Evolutionary conservation across 2,113 vertebrate genomes (phyloP), one percentile per base, ranked within the genome.

Genomic region (Melanostigma gelatinosum): DNA sequence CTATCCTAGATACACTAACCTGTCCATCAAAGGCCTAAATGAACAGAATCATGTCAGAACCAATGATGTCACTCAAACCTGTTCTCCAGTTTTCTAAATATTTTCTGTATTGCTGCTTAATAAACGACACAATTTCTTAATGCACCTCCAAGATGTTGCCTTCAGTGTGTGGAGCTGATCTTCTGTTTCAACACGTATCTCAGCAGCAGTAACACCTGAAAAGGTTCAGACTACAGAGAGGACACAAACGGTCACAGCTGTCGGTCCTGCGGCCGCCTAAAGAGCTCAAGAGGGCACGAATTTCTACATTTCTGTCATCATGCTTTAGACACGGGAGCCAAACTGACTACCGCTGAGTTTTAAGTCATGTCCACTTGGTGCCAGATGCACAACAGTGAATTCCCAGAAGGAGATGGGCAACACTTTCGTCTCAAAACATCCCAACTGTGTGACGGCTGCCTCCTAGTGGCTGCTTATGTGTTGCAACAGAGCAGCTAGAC

Each of bases 401-500:
- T 42, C 48, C 18, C 32, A 57, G 4, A 29, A 22, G 52, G n/a
- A 57, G 18, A 58, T 10, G 3, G 24, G 6, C 46, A 6, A 70
- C 54, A 69, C 60, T 67, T 55, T 4, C 10, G 36, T 48, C 24
- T 63, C 38, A 32, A 77, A 88, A 77, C 83, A 80, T 18, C 68
- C 40, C 74, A 22, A 15, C 24, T 3, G 2, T n/a, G 40, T 44
- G 73, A 55, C 1, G 20, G 20, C 7, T 20, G 91, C 87, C 90
- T 74, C 86, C 91, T 87, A 81, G 88, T 87, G 91, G 27, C 60
- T 5, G 20, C 6, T 54, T 1, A 6, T 34, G 10, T 64, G 79
- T 32, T 67, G 20, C 74, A 88, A 34, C 1, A 52, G 5, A 34
- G 34, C 34, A 34, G 34, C 34, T 34, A 4, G 34, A 34, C 34